Base-by-base conservation (phyloP, 2,888 invertebrate species). In the Chymomyza fuscimana region DNA sequence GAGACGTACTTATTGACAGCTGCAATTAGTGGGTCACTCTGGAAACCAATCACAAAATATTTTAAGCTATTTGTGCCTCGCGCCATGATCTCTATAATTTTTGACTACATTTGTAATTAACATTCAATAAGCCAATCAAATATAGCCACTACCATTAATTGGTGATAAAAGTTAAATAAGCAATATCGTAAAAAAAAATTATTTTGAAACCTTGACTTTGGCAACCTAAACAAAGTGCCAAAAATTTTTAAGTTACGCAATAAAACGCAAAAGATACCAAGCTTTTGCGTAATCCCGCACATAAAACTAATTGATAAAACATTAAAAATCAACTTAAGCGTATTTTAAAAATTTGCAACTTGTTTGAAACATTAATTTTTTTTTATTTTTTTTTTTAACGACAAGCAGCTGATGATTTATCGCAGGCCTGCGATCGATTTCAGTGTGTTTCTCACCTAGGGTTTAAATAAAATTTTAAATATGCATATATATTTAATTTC, bases 81-180 rank as follows among this genome's bases (percentile, higher is more conserved):
- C 70, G 72, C 77, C 36, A 61, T n/a, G 63, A 58, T 19, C 50
- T 60, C 72, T 77, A 72, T 69, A 16, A 32, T 73, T 75, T 86
- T 78, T 80, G 81, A 75, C 72, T 89, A 81, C 89, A 67, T 72
- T 71, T 74, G 69, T 81, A 86, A 86, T 86, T 86, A 86, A 82
- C 87, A 80, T 77, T 73, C 70, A 67, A 52, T 58, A 81, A 82
- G 77, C 12, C 80, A 74, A 84, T 79, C 80, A 82, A 82, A 74
- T 74, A 70, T 60, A 65, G 67, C 73, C 67, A 74, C 68, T 62
- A 51, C 77, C 69, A 79, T 80, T 83, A 79, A 81, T 79, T 79
- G 83, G 82, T 85, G 87, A 82, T 90, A 90, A 89, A 90, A 89
- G 73, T 79, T 84, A 90, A 88, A 79, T 84, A 86, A 90, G 87